Evolutionary conservation across 2,888 invertebrate species (phyloP), one percentile per base, ranked within the genome.

Genomic region (Ochlodes sylvanus): DNA sequence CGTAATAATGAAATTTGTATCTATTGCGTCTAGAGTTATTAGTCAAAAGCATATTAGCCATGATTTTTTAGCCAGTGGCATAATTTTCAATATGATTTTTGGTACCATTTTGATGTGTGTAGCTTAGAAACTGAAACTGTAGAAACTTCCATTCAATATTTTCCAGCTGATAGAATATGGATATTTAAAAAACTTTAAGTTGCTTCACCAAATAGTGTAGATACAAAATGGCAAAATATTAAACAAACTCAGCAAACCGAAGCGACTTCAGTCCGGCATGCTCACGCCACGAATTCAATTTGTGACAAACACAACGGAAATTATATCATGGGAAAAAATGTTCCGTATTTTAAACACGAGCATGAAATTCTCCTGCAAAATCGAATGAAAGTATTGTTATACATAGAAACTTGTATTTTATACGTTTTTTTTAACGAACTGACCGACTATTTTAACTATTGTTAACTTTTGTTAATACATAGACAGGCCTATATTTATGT

Each of bases 231-330:
- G 27, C n/a, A 55, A 63, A 54, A 61, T 50, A 34, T 61, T 50
- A 44, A 55, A 42, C 42, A 17, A 17, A 60, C n/a, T 32, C 58
- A 41, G 42, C 60, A 60, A 60, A 41, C 21, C 41, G 60, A 44
- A 44, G 44, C 27, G 41, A 58, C 21, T 42, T 47, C 15, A 7
- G 17, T 50, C 50, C 17, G 9, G 34, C 15, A 38, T 19, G 41
- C 15, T 50, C 17, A 50, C 60, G 63, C 67, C 38, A 47, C 44
- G 68, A 73, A 77, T 75, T 74, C 70, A 73, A 76, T 76, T 76
- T 73, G 63, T 80, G 72, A 74, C 73, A 75, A 69, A 74, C 73
- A 72, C 72, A 78, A 75, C 72, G 81, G 76, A 82, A 83, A 84
- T 80, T 81, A 81, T 82, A 74, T 79, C 73, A 75, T n/a, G n/a